Percentiles rank a stretch among this genome's conserved stretches.
phyloP scores from a whole-genome alignment of 2,113 vertebrate species.

The Pelvicachromis taeniatus region DNA sequence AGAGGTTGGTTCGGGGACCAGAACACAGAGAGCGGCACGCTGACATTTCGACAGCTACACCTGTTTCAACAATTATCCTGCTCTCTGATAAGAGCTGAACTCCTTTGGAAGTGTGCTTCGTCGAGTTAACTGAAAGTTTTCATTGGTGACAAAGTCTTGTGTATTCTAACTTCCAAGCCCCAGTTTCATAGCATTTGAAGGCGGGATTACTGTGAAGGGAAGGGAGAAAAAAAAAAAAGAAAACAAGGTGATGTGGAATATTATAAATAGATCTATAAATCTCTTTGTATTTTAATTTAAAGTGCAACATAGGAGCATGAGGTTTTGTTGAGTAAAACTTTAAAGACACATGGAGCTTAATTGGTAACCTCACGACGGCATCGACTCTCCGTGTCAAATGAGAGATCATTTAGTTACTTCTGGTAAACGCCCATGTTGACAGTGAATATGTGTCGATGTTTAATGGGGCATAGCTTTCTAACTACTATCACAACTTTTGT shows the following conservation, averaged over 20 bases:
- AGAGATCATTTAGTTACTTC: conserved; percentile 33
- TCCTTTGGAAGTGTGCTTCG: conserved; percentile 48
- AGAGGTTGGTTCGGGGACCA: conserved; percentile 68
- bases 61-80: conserved; percentile 73
- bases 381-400: conserved; percentile 18
- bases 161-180: conserved; percentile 61
- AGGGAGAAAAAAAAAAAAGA: neutral
- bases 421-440: conserved; percentile 31
- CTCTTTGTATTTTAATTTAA: conserved; percentile 64
- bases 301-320: conserved; percentile 30
- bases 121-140: conserved; percentile 64
- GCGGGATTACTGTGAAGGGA: conserved; percentile 21
- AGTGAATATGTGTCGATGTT: conserved; percentile 5
- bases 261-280: conserved; percentile 64
- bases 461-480: neutral
- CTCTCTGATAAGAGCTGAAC: conserved; percentile 62
- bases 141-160: conserved; percentile 59
- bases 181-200: conserved; percentile 51
- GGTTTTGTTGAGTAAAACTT: conserved; percentile 18
- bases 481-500: neutral
- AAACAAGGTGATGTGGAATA: conserved; percentile 26
- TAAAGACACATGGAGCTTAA: conserved; percentile 32
- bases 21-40: conserved; percentile 49
- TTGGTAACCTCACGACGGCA: conserved; percentile 47
- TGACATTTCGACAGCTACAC: conserved; percentile 68